Percentiles rank a stretch among this genome's conserved stretches.
These are phyloP conservation scores for Acanthornis magna DNA, from an alignment of 2,797 vertebrate genomes.

Conservation along the genomic window DNA sequence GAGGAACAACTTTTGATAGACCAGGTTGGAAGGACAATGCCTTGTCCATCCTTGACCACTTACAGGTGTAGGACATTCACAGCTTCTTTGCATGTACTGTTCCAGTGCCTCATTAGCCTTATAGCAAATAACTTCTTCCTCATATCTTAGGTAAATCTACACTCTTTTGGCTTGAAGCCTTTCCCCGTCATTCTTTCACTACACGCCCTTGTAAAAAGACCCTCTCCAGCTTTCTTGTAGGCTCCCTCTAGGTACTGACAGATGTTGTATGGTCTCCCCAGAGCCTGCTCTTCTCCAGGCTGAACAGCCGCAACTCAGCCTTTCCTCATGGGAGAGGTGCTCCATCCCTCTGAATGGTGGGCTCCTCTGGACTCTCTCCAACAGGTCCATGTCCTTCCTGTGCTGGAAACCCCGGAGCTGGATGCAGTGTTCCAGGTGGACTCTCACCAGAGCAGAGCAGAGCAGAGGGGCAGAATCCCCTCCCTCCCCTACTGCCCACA, in stretches of 20 bases:
- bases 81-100: not conserved
- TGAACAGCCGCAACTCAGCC: not conserved
- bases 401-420: not conserved
- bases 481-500: not conserved
- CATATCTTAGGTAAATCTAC: not conserved
- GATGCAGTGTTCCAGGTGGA: not conserved
- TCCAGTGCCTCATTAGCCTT: rapidly evolving
- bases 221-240: not conserved
- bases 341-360: not conserved
- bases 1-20: too few relatives aligned
- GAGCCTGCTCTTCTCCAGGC: not conserved
- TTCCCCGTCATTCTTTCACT: not conserved
- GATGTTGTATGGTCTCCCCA: not conserved
- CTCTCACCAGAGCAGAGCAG: not conserved
- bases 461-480: not conserved
- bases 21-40: not conserved
- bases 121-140: not conserved
- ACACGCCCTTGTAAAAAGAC: not conserved
- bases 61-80: not conserved
- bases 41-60: not conserved
- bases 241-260: too few relatives aligned
- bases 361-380: not conserved
- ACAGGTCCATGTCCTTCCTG: not conserved
- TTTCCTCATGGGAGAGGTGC: rapidly evolving
- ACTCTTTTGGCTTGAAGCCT: not conserved